phyloP scores from a whole-genome alignment of 2,888 invertebrate genomes.

The Oligia latruncula region DNA sequence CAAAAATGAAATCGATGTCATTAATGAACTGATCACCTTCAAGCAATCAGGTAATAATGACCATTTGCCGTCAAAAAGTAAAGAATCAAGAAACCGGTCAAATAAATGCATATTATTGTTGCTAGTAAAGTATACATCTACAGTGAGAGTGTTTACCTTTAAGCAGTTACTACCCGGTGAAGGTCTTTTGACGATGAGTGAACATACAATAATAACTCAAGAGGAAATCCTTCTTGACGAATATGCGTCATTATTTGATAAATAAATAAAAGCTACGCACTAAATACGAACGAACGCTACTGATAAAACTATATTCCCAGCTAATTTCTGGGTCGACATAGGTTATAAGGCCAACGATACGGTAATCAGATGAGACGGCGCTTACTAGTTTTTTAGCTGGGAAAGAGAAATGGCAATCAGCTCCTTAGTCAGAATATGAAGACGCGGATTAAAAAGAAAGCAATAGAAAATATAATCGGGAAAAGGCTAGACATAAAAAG shows the following conservation, averaged over 20 bases:
- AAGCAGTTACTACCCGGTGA: neutral
- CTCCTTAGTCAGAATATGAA: neutral
- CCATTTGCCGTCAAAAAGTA: neutral
- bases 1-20: neutral
- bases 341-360: neutral
- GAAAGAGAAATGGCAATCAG: neutral
- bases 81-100: neutral
- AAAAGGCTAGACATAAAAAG: neutral
- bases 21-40: neutral
- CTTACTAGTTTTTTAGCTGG: neutral
- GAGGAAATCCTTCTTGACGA: conserved; percentile 16
- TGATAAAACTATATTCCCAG: neutral
- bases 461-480: neutral
- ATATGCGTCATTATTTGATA: conserved; percentile 12
- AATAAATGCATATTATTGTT: conserved; percentile 1
- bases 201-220: conserved; percentile 16
- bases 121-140: neutral
- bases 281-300: neutral
- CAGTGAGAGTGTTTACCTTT: conserved; percentile 4
- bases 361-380: neutral
- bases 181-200: conserved; percentile 16
- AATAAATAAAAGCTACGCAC: neutral
- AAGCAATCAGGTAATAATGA: neutral
- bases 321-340: neutral
- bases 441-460: neutral